These are phyloP conservation scores for Eubucco bourcierii DNA, from an alignment of 2,113 vertebrate genomes.

Conservation along the genomic window DNA sequence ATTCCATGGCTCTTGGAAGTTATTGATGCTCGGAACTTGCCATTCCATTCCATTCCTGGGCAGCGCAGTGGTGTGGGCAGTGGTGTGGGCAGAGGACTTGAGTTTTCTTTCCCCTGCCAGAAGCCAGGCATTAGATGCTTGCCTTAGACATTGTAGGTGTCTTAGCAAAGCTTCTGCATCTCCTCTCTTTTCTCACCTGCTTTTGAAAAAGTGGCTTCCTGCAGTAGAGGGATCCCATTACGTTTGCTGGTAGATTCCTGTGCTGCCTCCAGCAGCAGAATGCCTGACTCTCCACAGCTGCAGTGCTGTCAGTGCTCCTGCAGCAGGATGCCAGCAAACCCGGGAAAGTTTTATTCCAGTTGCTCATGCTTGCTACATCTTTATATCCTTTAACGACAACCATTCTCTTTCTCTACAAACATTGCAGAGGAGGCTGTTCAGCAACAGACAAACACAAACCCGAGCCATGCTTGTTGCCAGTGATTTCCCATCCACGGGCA, in stretches of 20 bases:
- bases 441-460: not conserved
- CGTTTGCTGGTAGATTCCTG: not conserved
- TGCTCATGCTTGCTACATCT: not conserved
- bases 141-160: not conserved
- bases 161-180: no score
- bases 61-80: no score
- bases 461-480: not conserved
- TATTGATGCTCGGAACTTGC: not conserved
- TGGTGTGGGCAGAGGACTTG: not conserved
- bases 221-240: not conserved
- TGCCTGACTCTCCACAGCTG: not conserved
- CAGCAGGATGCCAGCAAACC: not conserved
- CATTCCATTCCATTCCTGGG: not conserved
- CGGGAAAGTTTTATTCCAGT: not conserved
- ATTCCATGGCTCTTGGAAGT: not conserved
- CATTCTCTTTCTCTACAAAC: no score
- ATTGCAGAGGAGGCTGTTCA: not conserved
- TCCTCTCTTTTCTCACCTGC: not conserved
- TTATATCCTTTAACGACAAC: not conserved
- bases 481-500: accelerated
- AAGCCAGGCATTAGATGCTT: not conserved
- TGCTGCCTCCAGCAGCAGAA: not conserved
- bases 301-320: not conserved
- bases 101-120: not conserved
- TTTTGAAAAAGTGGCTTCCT: not conserved